Percentiles rank a stretch among this genome's conserved stretches.
Conservation (phyloP, 2,113 vertebrate species). For the Otis tarda region DNA sequence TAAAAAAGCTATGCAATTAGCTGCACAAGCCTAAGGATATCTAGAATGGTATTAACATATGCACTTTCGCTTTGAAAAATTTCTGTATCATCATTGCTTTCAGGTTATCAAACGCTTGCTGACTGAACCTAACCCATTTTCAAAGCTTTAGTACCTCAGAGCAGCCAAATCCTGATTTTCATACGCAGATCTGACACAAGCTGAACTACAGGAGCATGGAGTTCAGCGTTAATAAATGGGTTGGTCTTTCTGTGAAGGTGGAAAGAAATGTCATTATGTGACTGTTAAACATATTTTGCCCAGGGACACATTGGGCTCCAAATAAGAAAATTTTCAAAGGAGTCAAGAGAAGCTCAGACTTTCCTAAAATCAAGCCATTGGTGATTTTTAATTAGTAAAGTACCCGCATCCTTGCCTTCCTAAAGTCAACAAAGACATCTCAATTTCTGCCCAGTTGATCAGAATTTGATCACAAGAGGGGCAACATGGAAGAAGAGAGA, state of each 20-base stretch:
- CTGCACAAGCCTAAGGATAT: slow-evolving; percentile 5
- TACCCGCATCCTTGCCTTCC: background rate
- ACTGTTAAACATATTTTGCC: background rate
- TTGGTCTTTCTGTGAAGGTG: background rate
- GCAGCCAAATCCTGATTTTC: background rate
- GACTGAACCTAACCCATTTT: background rate
- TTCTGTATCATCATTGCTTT: background rate
- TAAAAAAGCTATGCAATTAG: slow-evolving; percentile 19
- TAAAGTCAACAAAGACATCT: background rate
- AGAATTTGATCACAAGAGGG: background rate
- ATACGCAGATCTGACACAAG: background rate
- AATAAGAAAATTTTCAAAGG: background rate
- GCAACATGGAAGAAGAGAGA: background rate
- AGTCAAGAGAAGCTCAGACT: background rate
- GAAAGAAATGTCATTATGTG: background rate
- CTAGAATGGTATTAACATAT: background rate
- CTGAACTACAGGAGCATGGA: background rate
- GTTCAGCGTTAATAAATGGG: background rate
- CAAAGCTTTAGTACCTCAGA: background rate
- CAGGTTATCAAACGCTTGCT: background rate
- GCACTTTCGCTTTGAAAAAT: background rate
- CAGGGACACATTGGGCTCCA: background rate
- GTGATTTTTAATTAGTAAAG: background rate
- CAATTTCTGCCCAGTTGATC: background rate
- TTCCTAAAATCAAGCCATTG: background rate